Conservation (phyloP, 1,140 invertebrate genomes). For the Heliconius nattereri region DNA sequence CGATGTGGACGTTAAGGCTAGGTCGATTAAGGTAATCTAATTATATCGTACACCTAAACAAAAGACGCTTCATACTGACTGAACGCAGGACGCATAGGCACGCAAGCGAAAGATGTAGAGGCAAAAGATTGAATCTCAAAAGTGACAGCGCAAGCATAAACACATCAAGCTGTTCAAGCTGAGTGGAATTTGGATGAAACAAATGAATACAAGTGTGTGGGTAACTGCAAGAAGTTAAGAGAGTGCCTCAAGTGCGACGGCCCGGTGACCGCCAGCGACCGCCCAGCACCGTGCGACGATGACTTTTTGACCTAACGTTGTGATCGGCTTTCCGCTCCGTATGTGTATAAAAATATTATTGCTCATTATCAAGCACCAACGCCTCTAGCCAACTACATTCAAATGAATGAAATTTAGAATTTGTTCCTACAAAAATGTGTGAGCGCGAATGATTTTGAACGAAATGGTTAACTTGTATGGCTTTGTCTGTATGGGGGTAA, state of each 20-base stretch:
- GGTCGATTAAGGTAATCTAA: conserved; percentile 62
- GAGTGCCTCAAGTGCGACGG: conserved; percentile 48
- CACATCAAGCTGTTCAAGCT: conserved; percentile 60
- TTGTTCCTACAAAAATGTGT: conserved; percentile 65
- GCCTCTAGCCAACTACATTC: conserved; percentile 76
- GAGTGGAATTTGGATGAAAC: conserved; percentile 79
- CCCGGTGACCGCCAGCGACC: conserved; percentile 42
- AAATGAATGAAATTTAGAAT: conserved; percentile 65
- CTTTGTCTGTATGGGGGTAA: conserved; percentile 45
- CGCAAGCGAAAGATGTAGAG: conserved; percentile 80
- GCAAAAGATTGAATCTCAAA: conserved; percentile 63
- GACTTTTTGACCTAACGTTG: conserved; percentile 73
- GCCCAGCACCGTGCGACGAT: conserved; percentile 45
- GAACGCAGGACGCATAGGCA: conserved; percentile 71
- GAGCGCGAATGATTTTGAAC: conserved; percentile 63
- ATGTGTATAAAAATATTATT: conserved; percentile 81
- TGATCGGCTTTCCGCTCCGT: conserved; percentile 53
- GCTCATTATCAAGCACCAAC: conserved; percentile 79
- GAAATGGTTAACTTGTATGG: conserved; percentile 36
- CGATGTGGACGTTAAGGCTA: conserved; percentile 80
- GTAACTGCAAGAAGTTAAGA: conserved; percentile 46
- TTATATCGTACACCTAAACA: conserved; percentile 69
- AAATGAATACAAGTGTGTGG: conserved; percentile 49
- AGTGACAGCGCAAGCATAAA: conserved; percentile 51
- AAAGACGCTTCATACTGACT: conserved; percentile 47